These are phyloP conservation scores for Clarias laeviceps DNA, from an alignment of 2,797 vertebrate genomes.

Conservation along the genomic window DNA sequence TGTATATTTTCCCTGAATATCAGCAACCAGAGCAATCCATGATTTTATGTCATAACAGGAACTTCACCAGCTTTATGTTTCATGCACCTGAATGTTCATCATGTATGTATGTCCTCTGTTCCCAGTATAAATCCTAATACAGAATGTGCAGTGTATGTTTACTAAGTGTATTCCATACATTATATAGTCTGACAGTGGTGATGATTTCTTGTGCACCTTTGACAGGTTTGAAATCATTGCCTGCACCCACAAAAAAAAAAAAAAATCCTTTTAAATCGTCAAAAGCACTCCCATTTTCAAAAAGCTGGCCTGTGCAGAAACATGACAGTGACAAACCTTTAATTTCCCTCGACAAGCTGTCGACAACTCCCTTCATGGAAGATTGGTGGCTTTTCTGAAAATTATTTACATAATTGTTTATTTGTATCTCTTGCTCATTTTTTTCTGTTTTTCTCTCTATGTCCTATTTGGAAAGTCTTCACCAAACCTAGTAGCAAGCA, in stretches of 20 bases:
- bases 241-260: slow-evolving; percentile 82
- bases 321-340: slow-evolving; percentile 92
- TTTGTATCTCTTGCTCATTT: slow-evolving; percentile 24
- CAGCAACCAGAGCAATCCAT: background rate
- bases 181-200: slow-evolving; percentile 28
- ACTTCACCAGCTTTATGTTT: background rate
- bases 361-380: slow-evolving; percentile 75
- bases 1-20: background rate
- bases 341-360: slow-evolving; percentile 95
- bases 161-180: background rate
- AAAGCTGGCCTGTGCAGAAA: slow-evolving; percentile 86
- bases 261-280: slow-evolving; percentile 80
- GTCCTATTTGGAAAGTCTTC: background rate
- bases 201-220: slow-evolving; percentile 67
- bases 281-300: slow-evolving; percentile 87
- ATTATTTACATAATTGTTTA: slow-evolving; percentile 78
- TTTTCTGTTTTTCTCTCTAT: background rate
- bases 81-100: background rate
- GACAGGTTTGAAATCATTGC: slow-evolving; percentile 79
- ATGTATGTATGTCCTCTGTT: slow-evolving; percentile 27
- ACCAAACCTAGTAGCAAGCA: background rate
- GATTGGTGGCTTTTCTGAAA: slow-evolving; percentile 86
- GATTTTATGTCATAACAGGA: background rate
- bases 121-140: slow-evolving; percentile 41
- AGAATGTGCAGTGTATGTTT: background rate